Base-by-base conservation (phyloP, 2,888 invertebrate species). In the Chloroclystis v-ata region DNA sequence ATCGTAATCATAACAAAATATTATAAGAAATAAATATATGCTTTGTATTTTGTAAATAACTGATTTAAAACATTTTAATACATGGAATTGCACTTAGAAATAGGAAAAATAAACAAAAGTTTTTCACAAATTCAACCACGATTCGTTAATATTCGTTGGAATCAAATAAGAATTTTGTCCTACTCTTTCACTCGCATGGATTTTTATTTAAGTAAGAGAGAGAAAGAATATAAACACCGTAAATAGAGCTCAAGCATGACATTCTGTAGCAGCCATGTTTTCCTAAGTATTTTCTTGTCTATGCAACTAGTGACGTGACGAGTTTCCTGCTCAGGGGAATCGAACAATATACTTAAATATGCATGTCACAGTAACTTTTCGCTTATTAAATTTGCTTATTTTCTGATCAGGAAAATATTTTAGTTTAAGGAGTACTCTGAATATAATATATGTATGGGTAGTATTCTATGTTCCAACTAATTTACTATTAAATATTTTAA, bases 121-220 rank as follows among this genome's bases (percentile, higher is more conserved):
- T 68, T 69, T 72, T 64, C 56, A 67, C 70, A 75, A 60, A 41
- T 53, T 69, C 75, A 75, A 78, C 75, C 82, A 82, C 83, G 75
- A 78, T 80, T 80, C 86, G 87, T 86, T 86, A 85, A 63, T 78
- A 78, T 78, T 78, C 86, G 87, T 87, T 87, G 86, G 69, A 83
- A 75, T 83, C 80, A 84, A 87, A 86, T 69, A 68, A 58, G 65
- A 63, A 63, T 55, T 58, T 72, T 38, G 29, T 43, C 59, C 61
- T 4, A 78, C 67, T 69, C 72, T 64, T 48, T 70, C 66, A 49
- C 13, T 24, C 57, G n/a, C n/a, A 33, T 1, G 1, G 0, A 5
- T 40, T 52, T 52, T 20, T 1, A 0, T 1, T 0, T 4, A 37
- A 11, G 71, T 40, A 16, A 52, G 63, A 85, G 64, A 66, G 78